phyloP scores from a whole-genome alignment of 2,113 vertebrate species.

The Gnathonemus echidnorhynchus region DNA sequence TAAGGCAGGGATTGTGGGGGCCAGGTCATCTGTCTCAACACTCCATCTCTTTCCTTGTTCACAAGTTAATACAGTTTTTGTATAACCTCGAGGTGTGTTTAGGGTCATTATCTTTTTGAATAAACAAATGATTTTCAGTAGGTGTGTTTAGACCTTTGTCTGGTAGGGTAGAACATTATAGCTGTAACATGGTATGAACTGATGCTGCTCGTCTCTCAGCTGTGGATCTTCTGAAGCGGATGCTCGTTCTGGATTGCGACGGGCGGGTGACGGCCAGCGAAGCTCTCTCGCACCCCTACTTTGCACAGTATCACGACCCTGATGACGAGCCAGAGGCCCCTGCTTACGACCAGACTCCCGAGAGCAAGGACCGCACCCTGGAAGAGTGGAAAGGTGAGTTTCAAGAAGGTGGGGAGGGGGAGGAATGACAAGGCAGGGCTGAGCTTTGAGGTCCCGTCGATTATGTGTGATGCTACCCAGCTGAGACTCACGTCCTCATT shows the following conservation, averaged over 20 bases:
- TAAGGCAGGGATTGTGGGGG: neutral
- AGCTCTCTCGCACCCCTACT: constrained; percentile 86
- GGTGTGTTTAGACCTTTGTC: neutral
- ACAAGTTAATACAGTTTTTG: neutral
- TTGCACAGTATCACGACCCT: constrained; percentile 92
- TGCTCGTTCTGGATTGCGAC: constrained; percentile 94
- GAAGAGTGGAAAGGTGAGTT: constrained; percentile 92
- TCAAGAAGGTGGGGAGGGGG: neutral
- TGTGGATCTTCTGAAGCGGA: constrained; percentile 87
- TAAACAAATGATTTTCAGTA: neutral
- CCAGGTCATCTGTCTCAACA: neutral
- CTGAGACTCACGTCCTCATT: neutral
- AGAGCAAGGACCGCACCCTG: constrained; percentile 82
- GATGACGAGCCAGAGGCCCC: constrained; percentile 87
- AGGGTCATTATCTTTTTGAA: neutral
- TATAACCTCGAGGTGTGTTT: neutral
- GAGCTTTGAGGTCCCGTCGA: neutral
- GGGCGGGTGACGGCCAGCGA: constrained; percentile 82
- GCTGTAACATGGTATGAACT: neutral
- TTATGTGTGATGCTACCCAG: neutral
- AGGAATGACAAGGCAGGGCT: neutral
- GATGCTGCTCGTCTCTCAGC: constrained; percentile 51
- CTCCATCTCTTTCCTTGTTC: neutral
- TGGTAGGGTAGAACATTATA: neutral
- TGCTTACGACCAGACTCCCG: constrained; percentile 82